Percentiles rank a stretch among this genome's conserved stretches.
phyloP scores from a whole-genome alignment of 1,140 invertebrate species.

The Scaptomyza pallida region DNA sequence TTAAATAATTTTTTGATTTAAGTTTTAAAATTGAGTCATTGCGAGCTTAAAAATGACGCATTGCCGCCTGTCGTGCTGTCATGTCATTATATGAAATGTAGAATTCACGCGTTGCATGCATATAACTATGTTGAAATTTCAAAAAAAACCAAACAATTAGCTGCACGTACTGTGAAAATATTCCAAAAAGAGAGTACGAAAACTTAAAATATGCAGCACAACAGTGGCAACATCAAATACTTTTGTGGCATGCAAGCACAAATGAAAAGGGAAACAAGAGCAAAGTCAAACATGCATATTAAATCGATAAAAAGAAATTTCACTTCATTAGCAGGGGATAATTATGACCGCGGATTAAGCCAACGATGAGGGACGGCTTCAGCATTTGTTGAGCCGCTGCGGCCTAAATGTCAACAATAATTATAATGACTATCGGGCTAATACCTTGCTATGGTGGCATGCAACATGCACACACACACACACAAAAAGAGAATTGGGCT shows the following conservation, averaged over 20 bases:
- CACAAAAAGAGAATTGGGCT: constrained; percentile 24
- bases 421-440: constrained; percentile 61
- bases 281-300: constrained; percentile 42
- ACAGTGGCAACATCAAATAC: constrained; percentile 11
- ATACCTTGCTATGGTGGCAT: constrained; percentile 44
- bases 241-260: constrained; percentile 19
- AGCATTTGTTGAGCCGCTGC: constrained; percentile 26
- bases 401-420: constrained; percentile 75
- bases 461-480: constrained; percentile 46
- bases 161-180: constrained; percentile 55
- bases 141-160: constrained; percentile 54
- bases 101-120: neutral
- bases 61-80: constrained; percentile 43
- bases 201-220: constrained; percentile 23
- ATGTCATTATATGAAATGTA: constrained; percentile 23
- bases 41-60: constrained; percentile 40
- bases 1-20: too few species aligned
- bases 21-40: neutral
- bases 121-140: neutral
- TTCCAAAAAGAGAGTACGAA: too few species aligned
- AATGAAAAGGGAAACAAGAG: neutral
- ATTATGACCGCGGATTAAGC: constrained; percentile 60
- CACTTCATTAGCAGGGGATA: constrained; percentile 70
- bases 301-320: constrained; percentile 70
- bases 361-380: constrained; percentile 9